Conservation (phyloP, 2,888 invertebrate genomes). For the Hymenopus coronatus region DNA sequence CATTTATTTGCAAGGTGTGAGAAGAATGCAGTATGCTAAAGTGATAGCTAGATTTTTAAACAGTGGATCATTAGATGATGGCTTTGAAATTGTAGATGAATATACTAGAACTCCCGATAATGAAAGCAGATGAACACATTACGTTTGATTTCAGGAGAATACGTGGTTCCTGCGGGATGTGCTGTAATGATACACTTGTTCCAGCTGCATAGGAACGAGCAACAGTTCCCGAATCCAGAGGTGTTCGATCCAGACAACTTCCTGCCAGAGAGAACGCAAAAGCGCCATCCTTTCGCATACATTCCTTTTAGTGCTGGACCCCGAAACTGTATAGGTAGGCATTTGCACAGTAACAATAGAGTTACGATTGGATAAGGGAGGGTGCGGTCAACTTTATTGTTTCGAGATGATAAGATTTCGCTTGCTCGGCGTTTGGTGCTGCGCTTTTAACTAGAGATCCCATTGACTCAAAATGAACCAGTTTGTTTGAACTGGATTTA, state of each 20-base stretch:
- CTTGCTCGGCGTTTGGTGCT: too few species aligned
- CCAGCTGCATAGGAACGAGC: slow-evolving; percentile 47
- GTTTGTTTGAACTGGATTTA: too few species aligned
- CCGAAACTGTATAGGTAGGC: slow-evolving; percentile 42
- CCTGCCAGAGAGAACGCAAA: slow-evolving; percentile 45
- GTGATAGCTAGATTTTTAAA: too few species aligned
- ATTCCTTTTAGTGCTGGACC: slow-evolving; percentile 47
- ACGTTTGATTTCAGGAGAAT: slow-evolving; percentile 38
- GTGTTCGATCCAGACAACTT: slow-evolving; percentile 53
- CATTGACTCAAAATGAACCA: too few species aligned
- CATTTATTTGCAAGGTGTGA: too few species aligned
- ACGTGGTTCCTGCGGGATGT: slow-evolving; percentile 43
- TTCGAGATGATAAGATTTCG: too few species aligned
- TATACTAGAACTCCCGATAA: not conserved
- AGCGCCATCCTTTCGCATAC: slow-evolving; percentile 47
- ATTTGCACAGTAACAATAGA: not conserved
- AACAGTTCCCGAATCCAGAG: slow-evolving; percentile 50
- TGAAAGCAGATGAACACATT: not conserved
- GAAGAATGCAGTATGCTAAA: too few species aligned
- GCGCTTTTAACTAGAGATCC: too few species aligned
- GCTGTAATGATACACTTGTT: slow-evolving; percentile 43
- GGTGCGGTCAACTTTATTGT: too few species aligned
- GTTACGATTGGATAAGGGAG: too few species aligned
- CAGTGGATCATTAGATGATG: too few species aligned
- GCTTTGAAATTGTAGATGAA: too few species aligned